These are phyloP conservation scores for Mellivora capensis DNA, from an alignment of 2,113 vertebrate genomes.

Conservation along the genomic window DNA sequence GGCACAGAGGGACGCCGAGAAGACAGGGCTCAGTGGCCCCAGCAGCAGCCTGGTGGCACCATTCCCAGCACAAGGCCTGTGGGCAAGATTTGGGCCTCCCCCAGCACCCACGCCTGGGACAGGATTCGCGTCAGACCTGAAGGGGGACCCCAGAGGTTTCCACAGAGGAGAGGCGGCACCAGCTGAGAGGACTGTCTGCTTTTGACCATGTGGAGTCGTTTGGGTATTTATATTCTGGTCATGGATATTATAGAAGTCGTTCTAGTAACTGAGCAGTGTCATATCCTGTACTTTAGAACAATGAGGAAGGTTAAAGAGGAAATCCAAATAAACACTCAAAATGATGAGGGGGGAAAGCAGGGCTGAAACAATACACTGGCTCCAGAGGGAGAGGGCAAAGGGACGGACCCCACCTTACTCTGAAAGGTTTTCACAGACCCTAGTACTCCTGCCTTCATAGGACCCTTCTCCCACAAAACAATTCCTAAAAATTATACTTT, in stretches of 20 bases:
- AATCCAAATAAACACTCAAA: constrained; percentile 68
- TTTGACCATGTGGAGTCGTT: neutral
- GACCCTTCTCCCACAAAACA: neutral
- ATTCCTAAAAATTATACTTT: neutral
- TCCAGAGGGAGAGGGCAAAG: neutral
- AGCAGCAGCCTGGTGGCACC: rapidly evolving
- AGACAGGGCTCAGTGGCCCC: neutral
- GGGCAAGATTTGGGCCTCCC: neutral
- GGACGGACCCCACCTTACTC: neutral
- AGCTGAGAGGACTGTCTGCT: neutral
- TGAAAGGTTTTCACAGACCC: neutral
- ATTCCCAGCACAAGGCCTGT: neutral
- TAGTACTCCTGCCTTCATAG: neutral
- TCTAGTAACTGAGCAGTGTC: constrained; percentile 16
- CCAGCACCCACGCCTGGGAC: neutral
- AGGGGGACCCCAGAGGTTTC: neutral
- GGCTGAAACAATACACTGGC: constrained; percentile 60
- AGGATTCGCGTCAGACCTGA: neutral
- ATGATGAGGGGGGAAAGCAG: constrained; percentile 62
- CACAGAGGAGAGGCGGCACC: neutral
- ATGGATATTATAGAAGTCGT: constrained; percentile 55
- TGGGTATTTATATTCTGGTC: neutral
- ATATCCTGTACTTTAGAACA: constrained; percentile 79
- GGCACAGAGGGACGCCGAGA: rapidly evolving
- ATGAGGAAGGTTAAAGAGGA: constrained; percentile 75